phyloP scores from a whole-genome alignment of 2,797 vertebrate genomes.

The Coranthus polyacanthus region DNA sequence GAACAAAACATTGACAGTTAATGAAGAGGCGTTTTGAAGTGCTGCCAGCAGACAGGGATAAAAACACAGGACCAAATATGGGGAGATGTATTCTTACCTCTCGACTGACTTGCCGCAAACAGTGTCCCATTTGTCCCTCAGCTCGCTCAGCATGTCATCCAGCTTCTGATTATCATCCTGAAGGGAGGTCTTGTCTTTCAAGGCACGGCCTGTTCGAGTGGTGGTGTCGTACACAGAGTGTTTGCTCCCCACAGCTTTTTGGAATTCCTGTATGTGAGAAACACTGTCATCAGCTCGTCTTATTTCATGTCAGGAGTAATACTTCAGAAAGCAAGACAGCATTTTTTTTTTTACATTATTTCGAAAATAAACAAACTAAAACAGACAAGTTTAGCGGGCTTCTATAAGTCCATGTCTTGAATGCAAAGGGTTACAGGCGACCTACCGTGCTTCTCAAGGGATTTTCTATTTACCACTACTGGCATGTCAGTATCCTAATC shows the following conservation, averaged over 20 bases:
- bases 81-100: constrained; percentile 83
- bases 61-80: not conserved
- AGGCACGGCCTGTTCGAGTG: constrained; percentile 91
- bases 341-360: no score
- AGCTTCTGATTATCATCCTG: constrained; percentile 96
- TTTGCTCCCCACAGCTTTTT: constrained; percentile 96
- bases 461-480: no score
- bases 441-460: constrained; percentile 7
- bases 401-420: not conserved
- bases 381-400: not conserved
- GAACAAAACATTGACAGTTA: constrained; percentile 25
- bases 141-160: constrained; percentile 96
- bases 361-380: no score
- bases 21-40: not conserved
- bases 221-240: constrained; percentile 98
- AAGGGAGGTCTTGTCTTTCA: constrained; percentile 95
- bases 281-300: constrained; percentile 1
- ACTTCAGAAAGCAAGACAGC: no score
- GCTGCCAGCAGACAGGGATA: not conserved
- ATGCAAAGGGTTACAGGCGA: constrained; percentile 3
- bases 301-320: not conserved
- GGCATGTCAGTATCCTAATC: constrained; percentile 40
- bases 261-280: constrained; percentile 90
- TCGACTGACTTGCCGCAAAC: constrained; percentile 98
- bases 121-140: constrained; percentile 99